A percentile compares a stretch with the other conserved stretches of the same genome.
Conservation (phyloP, 2,888 invertebrate species). For the Ptycholaimellus sp. region DNA sequence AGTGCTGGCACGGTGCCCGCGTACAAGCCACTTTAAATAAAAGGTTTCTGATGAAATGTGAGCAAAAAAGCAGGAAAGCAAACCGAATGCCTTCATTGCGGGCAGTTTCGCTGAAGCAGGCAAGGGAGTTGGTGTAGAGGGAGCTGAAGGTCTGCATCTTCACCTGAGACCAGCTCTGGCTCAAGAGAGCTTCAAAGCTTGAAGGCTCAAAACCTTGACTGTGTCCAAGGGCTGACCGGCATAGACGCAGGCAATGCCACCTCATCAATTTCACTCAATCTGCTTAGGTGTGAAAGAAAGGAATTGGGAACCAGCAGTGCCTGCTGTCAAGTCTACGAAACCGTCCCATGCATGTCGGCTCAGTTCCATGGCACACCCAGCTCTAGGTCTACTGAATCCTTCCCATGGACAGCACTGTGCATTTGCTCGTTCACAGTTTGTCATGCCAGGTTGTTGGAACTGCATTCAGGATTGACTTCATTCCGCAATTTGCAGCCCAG, state of each 20-base stretch:
- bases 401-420: too few species aligned
- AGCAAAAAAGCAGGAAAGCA: conserved; percentile 4
- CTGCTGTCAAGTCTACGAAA: conserved; percentile 20
- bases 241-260: conserved; percentile 71
- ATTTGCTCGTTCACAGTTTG: too few species aligned
- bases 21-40: too few species aligned
- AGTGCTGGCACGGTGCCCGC: conserved; percentile 83
- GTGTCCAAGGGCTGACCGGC: conserved; percentile 95
- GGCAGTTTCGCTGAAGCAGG: conserved; percentile 61
- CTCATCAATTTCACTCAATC: conserved; percentile 31
- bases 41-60: conserved; percentile 1
- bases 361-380: too few species aligned
- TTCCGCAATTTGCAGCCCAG: too few species aligned
- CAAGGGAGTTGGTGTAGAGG: conserved; percentile 56
- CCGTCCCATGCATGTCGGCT: conserved; percentile 13
- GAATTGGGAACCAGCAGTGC: conserved; percentile 16
- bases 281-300: not conserved
- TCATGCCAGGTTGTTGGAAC: too few species aligned
- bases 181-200: not conserved
- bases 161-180: conserved; percentile 34
- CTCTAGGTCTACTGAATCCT: too few species aligned
- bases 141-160: conserved; percentile 94
- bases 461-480: too few species aligned
- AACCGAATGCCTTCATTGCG: conserved; percentile 53
- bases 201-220: conserved; percentile 43